Evolutionary conservation across 2,113 vertebrate species (phyloP).

Genomic region (Carassius gibelio): DNA sequence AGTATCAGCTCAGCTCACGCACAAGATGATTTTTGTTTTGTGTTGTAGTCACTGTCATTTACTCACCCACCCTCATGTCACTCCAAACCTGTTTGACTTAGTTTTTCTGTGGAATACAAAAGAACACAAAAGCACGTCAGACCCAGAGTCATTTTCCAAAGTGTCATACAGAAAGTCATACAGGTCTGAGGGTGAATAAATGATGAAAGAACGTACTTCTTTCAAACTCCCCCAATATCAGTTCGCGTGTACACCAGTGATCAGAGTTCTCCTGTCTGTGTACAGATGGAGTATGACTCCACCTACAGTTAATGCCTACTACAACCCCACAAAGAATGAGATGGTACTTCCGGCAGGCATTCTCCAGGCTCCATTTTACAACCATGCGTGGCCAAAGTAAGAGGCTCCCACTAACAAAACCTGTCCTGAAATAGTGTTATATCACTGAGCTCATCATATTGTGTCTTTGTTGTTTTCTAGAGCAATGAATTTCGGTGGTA

Average conservation of each 20-base stretch:
- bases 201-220: neutral
- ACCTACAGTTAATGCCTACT: slow-evolving; percentile 93
- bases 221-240: neutral
- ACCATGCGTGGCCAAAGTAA: slow-evolving; percentile 87
- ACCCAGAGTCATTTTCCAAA: too few species aligned
- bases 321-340: slow-evolving; percentile 97
- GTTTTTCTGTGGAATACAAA: too few species aligned
- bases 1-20: slow-evolving; percentile 66
- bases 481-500: slow-evolving; percentile 93
- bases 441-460: neutral
- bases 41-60: too few species aligned
- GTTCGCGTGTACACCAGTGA: neutral
- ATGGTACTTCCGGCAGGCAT: slow-evolving; percentile 96
- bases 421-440: neutral
- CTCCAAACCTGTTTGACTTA: too few species aligned
- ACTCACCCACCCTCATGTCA: too few species aligned
- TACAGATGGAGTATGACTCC: slow-evolving; percentile 98
- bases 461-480: slow-evolving; percentile 66
- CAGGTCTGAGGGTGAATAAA: neutral
- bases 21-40: neutral
- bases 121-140: too few species aligned
- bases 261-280: neutral
- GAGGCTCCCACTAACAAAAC: slow-evolving; percentile 42
- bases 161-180: neutral
- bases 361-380: slow-evolving; percentile 93